A percentile compares a stretch with the other conserved stretches of the same genome.
Evolutionary conservation across 2,888 invertebrate species (phyloP).

Genomic region (Blomia tropicalis): DNA sequence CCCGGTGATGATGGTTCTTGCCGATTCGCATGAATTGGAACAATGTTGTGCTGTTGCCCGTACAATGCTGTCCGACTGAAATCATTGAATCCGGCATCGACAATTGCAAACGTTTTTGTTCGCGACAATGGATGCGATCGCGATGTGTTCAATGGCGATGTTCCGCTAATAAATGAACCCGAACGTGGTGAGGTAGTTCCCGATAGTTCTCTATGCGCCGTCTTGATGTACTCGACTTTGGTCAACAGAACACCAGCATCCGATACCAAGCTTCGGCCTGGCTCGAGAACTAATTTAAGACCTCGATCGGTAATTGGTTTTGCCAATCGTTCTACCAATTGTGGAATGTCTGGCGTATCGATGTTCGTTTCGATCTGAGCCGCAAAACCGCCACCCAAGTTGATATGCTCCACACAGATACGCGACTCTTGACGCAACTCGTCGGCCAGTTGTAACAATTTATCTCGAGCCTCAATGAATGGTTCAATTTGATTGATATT

Average conservation of each 20-base stretch:
- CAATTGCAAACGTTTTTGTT: constrained; percentile 33
- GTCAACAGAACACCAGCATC: constrained; percentile 34
- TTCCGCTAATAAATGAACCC: constrained; percentile 10
- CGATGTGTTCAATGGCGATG: background rate
- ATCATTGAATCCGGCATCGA: constrained; percentile 38
- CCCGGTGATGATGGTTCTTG: background rate
- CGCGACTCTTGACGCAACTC: constrained; percentile 17
- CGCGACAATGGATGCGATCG: no score
- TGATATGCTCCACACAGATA: constrained; percentile 24
- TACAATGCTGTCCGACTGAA: constrained; percentile 37
- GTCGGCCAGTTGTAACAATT: constrained; percentile 23
- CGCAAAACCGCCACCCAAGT: constrained; percentile 26
- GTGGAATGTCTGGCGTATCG: constrained; percentile 16
- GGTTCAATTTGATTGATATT: constrained; percentile 32
- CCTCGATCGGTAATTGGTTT: constrained; percentile 30
- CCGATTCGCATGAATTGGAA: constrained; percentile 31
- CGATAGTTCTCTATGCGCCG: constrained; percentile 21
- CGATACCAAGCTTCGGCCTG: constrained; percentile 37
- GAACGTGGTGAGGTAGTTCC: constrained; percentile 18
- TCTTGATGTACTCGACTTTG: constrained; percentile 35
- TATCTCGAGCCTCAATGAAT: constrained; percentile 30
- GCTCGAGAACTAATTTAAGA: constrained; percentile 36
- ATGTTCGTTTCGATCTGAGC: constrained; percentile 7
- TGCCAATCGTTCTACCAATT: constrained; percentile 31
- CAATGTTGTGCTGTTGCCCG: constrained; percentile 37